These are phyloP conservation scores for Opisthograptis luteolata DNA, from an alignment of 2,888 invertebrate species.

Conservation along the genomic window DNA sequence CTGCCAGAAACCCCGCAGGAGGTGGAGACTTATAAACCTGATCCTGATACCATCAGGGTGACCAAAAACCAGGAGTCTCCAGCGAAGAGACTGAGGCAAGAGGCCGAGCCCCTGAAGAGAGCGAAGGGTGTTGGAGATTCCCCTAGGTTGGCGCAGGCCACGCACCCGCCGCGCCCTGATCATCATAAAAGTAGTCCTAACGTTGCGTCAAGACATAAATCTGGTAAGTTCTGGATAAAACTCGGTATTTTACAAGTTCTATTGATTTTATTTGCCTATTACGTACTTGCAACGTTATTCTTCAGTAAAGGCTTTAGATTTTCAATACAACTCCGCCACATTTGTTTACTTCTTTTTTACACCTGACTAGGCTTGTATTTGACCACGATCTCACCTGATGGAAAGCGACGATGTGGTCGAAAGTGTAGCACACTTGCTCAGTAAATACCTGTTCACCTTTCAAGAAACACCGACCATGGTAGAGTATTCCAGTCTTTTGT, in stretches of 20 bases:
- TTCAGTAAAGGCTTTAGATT: too few species aligned
- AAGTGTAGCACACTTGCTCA: too few species aligned
- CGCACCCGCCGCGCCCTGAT: slow-evolving; percentile 64
- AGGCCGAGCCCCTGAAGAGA: slow-evolving; percentile 75
- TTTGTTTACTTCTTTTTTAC: too few species aligned
- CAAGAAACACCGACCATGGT: too few species aligned
- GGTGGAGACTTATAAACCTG: slow-evolving; percentile 65
- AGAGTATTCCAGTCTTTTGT: too few species aligned
- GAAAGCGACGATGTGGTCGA: too few species aligned
- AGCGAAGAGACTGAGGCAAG: slow-evolving; percentile 72
- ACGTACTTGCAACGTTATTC: too few species aligned
- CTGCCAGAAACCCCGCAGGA: slow-evolving; percentile 51
- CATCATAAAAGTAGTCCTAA: slow-evolving; percentile 87
- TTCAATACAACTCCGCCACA: too few species aligned
- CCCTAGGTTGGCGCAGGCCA: slow-evolving; percentile 68
- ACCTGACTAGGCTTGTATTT: too few species aligned
- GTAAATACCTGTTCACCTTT: too few species aligned
- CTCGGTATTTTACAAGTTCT: not conserved
- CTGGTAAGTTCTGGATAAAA: slow-evolving; percentile 50
- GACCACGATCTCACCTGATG: too few species aligned
- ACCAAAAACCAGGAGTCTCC: slow-evolving; percentile 72
- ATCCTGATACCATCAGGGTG: slow-evolving; percentile 74
- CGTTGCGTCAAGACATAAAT: slow-evolving; percentile 81
- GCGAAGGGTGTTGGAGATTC: slow-evolving; percentile 74
- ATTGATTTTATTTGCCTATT: too few species aligned